Percentiles rank a stretch among this genome's conserved stretches.
Conservation (phyloP, 2,797 vertebrate species). For the Clamator glandarius region DNA sequence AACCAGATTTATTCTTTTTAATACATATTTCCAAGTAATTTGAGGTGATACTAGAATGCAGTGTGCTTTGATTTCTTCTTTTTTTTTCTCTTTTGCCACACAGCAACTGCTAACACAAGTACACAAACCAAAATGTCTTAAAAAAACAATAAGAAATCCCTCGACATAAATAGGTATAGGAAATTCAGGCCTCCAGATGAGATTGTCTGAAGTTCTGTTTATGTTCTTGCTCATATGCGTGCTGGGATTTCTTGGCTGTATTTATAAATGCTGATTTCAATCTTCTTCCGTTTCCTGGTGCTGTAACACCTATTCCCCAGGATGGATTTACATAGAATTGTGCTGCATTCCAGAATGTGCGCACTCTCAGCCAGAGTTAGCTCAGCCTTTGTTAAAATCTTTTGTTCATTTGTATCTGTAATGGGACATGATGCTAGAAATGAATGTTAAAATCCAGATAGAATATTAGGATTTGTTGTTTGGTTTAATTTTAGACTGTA, state of each 20-base stretch:
- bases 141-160: background rate
- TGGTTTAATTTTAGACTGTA: background rate
- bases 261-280: slow-evolving; percentile 63
- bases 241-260: slow-evolving; percentile 42
- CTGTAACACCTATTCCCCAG: slow-evolving; percentile 54
- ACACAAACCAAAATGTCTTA: background rate
- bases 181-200: slow-evolving; percentile 4
- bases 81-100: background rate
- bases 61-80: background rate
- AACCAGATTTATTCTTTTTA: background rate
- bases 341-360: background rate
- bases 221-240: background rate
- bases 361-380: background rate
- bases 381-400: background rate
- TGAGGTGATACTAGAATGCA: background rate
- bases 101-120: background rate
- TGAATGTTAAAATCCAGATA: background rate
- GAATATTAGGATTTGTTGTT: background rate
- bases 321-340: slow-evolving; percentile 34
- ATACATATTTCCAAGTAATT: background rate
- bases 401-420: background rate
- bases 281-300: slow-evolving; percentile 58
- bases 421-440: background rate
- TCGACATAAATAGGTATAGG: background rate
- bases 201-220: slow-evolving; percentile 28